phyloP scores from a whole-genome alignment of 2,113 vertebrate species.

The Mesoclemmys tuberculata region DNA sequence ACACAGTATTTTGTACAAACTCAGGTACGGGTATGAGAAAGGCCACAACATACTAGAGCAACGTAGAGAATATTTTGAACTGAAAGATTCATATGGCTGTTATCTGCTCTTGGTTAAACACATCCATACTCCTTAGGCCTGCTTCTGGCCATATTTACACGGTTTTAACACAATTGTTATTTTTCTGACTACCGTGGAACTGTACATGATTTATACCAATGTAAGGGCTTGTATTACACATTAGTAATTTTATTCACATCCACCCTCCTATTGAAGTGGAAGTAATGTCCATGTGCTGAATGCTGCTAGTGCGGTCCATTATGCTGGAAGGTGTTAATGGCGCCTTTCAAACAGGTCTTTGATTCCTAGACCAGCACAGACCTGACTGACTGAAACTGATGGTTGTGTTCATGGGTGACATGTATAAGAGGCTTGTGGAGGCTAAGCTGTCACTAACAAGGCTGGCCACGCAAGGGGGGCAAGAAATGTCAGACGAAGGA shows the following conservation, averaged over 20 bases:
- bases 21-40: not conserved
- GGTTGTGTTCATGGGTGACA: not conserved
- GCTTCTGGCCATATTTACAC: not conserved
- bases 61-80: not conserved
- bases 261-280: not conserved
- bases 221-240: not conserved
- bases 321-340: not conserved
- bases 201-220: not conserved
- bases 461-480: too few species aligned
- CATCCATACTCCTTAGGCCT: not conserved
- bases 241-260: not conserved
- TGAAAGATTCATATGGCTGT: not conserved
- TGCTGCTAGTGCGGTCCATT: not conserved
- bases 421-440: too few species aligned
- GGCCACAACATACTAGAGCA: not conserved
- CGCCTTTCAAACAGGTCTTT: not conserved
- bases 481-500: too few species aligned
- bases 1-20: not conserved
- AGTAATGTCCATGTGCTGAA: not conserved
- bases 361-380: not conserved
- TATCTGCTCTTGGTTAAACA: not conserved
- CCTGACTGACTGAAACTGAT: not conserved
- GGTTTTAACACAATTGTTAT: not conserved
- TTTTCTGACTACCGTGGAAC: not conserved
- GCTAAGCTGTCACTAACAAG: too few species aligned